Conservation (phyloP, 1,140 invertebrate genomes). For the Psilanteris sp. region DNA sequence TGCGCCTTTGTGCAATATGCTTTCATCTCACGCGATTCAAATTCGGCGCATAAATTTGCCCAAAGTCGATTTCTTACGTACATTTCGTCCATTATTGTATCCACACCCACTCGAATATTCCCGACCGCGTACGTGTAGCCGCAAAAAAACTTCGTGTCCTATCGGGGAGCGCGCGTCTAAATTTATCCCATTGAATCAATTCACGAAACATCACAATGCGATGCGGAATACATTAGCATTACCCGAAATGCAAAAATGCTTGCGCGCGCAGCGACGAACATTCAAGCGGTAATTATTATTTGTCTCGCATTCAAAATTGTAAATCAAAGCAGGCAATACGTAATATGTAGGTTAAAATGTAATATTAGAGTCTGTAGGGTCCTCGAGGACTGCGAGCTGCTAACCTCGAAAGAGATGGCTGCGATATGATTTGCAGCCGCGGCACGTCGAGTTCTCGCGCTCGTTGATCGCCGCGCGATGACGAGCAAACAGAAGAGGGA, state of each 20-base stretch:
- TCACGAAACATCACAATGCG: constrained; percentile 1
- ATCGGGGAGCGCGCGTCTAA: constrained; percentile 1
- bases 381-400: constrained; percentile 71
- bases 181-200: constrained; percentile 3
- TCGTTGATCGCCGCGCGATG: constrained; percentile 21
- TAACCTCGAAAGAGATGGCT: constrained; percentile 76
- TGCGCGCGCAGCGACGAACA: no score
- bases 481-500: neutral
- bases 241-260: neutral
- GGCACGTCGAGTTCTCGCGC: constrained; percentile 51
- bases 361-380: constrained; percentile 72
- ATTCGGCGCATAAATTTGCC: no score
- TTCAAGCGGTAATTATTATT: constrained; percentile 55
- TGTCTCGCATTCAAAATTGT: constrained; percentile 1
- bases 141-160: constrained; percentile 13
- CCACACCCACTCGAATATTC: no score
- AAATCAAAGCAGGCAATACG: constrained; percentile 44
- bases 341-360: constrained; percentile 73
- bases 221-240: constrained; percentile 25
- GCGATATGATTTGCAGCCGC: constrained; percentile 71
- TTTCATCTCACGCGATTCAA: no score
- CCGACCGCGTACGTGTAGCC: no score
- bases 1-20: no score
- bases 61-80: no score
- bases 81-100: no score